These are phyloP conservation scores for roundworm (Caenorhabditis elegans) DNA, from an alignment of 1,140 invertebrate genomes.

Conservation along the genomic window WBcel235 BX284605.5:10316001-10316500, in stretches of 20 bases:
- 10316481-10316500: constrained; percentile 23
- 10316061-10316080: not conserved
- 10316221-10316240: constrained; percentile 11
- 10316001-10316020: constrained; percentile 39
- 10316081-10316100: no score
- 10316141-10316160: not conserved
- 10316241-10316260: constrained; percentile 17
- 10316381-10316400: not conserved
- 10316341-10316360: constrained; percentile 28
- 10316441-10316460: not conserved
- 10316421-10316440: constrained; percentile 14
- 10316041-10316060: not conserved
- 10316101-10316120: no score
- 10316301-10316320: not conserved
- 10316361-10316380: not conserved
- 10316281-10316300: constrained; percentile 8
- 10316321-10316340: constrained; percentile 21
- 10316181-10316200: no score
- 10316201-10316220: not conserved
- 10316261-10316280: not conserved
- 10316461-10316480: not conserved
- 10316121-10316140: no score
- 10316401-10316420: constrained; percentile 8
- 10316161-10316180: no score
- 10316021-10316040: not conserved